Conservation (phyloP, 2,888 invertebrate genomes). For the Orthosia gothica region DNA sequence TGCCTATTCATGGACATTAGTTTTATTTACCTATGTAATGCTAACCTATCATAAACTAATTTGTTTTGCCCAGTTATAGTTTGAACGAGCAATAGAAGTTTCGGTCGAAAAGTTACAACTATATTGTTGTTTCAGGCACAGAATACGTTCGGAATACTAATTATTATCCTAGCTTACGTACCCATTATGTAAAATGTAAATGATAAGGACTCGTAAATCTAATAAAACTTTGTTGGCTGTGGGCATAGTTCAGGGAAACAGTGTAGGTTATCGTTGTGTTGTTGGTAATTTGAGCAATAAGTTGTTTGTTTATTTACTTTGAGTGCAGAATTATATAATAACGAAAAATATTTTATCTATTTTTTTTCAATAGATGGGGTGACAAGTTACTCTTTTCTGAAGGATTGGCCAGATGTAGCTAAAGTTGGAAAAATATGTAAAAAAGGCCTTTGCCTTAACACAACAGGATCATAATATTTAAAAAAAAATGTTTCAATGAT, state of each 20-base stretch:
- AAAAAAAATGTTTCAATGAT: too few species aligned
- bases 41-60: slow-evolving; percentile 2
- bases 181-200: slow-evolving; percentile 42
- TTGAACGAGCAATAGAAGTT: slow-evolving; percentile 10
- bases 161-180: slow-evolving; percentile 39
- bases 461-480: too few species aligned
- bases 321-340: neutral
- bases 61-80: neutral
- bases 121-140: slow-evolving; percentile 52
- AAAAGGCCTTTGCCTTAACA: too few species aligned
- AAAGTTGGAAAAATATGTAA: too few species aligned
- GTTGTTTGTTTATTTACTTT: neutral
- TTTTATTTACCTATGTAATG: too few species aligned
- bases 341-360: too few species aligned
- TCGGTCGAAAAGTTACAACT: slow-evolving; percentile 48
- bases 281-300: neutral
- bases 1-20: too few species aligned
- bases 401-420: too few species aligned
- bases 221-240: slow-evolving; percentile 20
- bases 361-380: too few species aligned
- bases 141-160: slow-evolving; percentile 58
- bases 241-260: neutral
- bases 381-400: too few species aligned
- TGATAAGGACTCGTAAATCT: slow-evolving; percentile 38
- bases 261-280: neutral